These are phyloP conservation scores for Astropecten irregularis DNA, from an alignment of 53 echinoderm and acorn worm genomes.

Conservation along the genomic window DNA sequence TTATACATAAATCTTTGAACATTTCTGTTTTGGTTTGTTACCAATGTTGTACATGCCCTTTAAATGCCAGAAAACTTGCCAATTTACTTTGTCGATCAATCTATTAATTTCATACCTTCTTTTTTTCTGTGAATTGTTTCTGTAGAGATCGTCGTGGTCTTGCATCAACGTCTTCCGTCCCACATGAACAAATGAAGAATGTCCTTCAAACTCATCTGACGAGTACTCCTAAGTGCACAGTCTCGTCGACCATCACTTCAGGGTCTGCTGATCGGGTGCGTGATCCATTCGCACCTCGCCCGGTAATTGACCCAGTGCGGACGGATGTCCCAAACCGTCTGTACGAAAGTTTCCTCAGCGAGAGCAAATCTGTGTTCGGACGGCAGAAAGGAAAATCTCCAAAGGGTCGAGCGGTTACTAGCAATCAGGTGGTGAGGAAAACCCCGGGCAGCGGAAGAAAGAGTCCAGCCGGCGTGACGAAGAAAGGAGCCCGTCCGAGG, in stretches of 20 bases:
- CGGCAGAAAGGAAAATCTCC: background rate
- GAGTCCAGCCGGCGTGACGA: background rate
- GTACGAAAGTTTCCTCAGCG: constrained; percentile 29
- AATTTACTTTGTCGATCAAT: too few relatives aligned
- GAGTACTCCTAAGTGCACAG: constrained; percentile 15
- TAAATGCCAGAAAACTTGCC: too few relatives aligned
- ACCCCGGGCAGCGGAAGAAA: background rate
- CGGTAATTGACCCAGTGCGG: background rate
- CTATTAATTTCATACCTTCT: too few relatives aligned
- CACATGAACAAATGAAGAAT: background rate
- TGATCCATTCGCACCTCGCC: background rate
- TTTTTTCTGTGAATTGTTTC: too few relatives aligned
- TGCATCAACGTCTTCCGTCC: constrained; percentile 3
- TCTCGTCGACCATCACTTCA: background rate
- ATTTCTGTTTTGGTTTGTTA: too few relatives aligned
- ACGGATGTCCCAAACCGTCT: background rate
- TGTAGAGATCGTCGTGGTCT: constrained; percentile 6
- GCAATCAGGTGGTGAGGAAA: background rate
- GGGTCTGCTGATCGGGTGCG: too few relatives aligned
- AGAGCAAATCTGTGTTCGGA: constrained; percentile 22
- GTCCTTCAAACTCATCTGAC: background rate
- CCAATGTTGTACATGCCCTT: too few relatives aligned
- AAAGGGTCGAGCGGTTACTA: too few relatives aligned
- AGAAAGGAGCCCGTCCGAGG: background rate
- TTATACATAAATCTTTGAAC: too few relatives aligned